Evolutionary conservation across 2,113 vertebrate genomes (phyloP), one percentile per base, ranked within the genome.

Genomic region (Onychostoma macrolepis): DNA sequence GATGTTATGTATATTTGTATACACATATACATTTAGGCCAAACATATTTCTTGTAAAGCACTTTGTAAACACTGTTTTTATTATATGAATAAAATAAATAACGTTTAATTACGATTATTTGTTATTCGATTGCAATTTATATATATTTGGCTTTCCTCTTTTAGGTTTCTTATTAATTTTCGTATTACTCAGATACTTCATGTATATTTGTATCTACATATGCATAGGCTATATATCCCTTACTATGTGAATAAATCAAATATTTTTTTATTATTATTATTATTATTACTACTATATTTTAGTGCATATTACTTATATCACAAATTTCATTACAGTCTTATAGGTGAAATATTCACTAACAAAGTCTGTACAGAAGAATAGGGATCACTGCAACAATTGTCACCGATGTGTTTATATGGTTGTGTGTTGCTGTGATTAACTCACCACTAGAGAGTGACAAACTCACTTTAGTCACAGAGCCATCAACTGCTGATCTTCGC

Each of bases 361-460:
- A 69, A 21, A 71, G 21, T 72, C 33, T 75, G 24, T 24, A 75
- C 38, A 45, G 38, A 26, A 28, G 38, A 43, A 74, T 24, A 12
- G 2, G 33, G 43, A 6, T 50, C 75, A 78, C 75, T 38, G 50
- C 30, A 58, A 53, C 19, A 76, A 17, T 48, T 26, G 30, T 36
- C 30, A 24, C 33, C 2, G 28, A 33, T 9, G 19, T 79, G 8
- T 58, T 33, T 7, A 9, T 30, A 19, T 58, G 45, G 17, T 38
- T 65, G 6, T 67, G 38, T 5, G 13, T 12, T 50, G 10, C 53
- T 50, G 8, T 45, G 36, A 33, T 71, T 71, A 4, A 50, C 4
- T 50, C 9, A 48, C 38, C 81, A 50, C 43, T 33, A 71, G 81
- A 71, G 63, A 28, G 65, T 7, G 81, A 71, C 81, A 83, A 53